Conservation (phyloP, 2,113 vertebrate genomes). For the Paracanthobrama guichenoti region DNA sequence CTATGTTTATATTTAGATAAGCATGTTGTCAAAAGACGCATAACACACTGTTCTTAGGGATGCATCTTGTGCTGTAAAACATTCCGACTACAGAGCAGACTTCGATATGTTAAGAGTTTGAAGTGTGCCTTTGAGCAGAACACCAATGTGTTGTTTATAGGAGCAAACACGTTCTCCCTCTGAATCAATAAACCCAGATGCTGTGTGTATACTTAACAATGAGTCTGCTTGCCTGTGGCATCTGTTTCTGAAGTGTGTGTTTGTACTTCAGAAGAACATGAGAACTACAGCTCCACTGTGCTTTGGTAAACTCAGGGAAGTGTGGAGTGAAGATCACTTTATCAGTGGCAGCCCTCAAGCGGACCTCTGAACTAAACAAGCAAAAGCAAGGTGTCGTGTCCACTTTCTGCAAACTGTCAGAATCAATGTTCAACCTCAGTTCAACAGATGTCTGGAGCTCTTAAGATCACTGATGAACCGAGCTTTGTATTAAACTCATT, state of each 20-base stretch:
- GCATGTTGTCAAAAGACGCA: neutral
- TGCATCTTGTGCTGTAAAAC: neutral
- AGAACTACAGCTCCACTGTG: neutral
- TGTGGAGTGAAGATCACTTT: neutral
- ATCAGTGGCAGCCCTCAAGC: neutral
- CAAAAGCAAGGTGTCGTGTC: slow-evolving; percentile 10
- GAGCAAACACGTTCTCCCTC: neutral
- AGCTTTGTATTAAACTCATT: neutral
- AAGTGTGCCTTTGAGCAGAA: slow-evolving; percentile 16
- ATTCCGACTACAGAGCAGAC: neutral
- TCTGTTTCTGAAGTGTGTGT: slow-evolving; percentile 25
- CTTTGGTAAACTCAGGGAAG: neutral
- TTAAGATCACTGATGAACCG: neutral
- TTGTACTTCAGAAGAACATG: slow-evolving; percentile 26
- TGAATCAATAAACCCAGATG: slow-evolving; percentile 30
- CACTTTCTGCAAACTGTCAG: slow-evolving; percentile 3
- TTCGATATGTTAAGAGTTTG: neutral
- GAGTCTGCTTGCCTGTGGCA: neutral
- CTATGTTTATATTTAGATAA: neutral
- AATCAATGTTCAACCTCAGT: neutral
- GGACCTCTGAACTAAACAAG: slow-evolving; percentile 27
- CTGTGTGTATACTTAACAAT: slow-evolving; percentile 2
- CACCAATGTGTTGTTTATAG: slow-evolving; percentile 22
- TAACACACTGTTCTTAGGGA: neutral
- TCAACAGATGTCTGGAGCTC: slow-evolving; percentile 19